Base-by-base conservation (phyloP, 53 echinoderm and acorn worm genomes). In the Pentamera pediparva region DNA sequence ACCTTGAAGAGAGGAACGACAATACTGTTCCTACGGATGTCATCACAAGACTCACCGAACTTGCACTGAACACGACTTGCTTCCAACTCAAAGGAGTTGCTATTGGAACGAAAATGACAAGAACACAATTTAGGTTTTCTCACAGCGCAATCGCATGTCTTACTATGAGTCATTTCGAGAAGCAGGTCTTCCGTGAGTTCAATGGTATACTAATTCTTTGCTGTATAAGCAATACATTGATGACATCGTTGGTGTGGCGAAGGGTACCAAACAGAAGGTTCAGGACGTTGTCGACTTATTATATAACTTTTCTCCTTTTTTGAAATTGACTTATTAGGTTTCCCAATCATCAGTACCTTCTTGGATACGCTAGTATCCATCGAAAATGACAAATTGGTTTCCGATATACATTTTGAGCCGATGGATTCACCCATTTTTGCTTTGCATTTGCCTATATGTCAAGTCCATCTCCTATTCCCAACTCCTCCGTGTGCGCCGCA, bases 101-200 rank as follows among this genome's bases (percentile, higher is more conserved):
- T 9, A 70, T 70, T 45, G 70, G 70, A 1, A 53, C 73, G 8
- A 73, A 73, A n/a, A 73, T 54, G 70, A 26, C n/a, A n/a, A n/a
- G n/a, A n/a, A n/a, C n/a, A n/a, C n/a, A n/a, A n/a, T n/a, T n/a
- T n/a, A n/a, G n/a, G n/a, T n/a, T n/a, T n/a, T n/a, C n/a, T n/a
- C n/a, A 22, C n/a, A 45, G 24, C 32, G 2, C 32, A 32, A 59
- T 59, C 31, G 60, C 60, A 28, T 59, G 60, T 15, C 31, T 59
- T 28, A 59, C 60, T 3, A 27, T 59, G 60, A 6, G 60, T 3
- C 28, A 29, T 32, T 59, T 59, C 31, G 3, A 59, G 31, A 32
- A 28, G 6, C 0, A 27, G 20, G 21, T 59, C 18, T 59, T 59
- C 31, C 5, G 28, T 27, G 1, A 32, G 0, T 59, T 59, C 31